A percentile compares a stretch with the other conserved stretches of the same genome.
These are phyloP conservation scores for Neomonachus schauinslandi DNA, from an alignment of 2,113 vertebrate genomes.

Conservation along the genomic window DNA sequence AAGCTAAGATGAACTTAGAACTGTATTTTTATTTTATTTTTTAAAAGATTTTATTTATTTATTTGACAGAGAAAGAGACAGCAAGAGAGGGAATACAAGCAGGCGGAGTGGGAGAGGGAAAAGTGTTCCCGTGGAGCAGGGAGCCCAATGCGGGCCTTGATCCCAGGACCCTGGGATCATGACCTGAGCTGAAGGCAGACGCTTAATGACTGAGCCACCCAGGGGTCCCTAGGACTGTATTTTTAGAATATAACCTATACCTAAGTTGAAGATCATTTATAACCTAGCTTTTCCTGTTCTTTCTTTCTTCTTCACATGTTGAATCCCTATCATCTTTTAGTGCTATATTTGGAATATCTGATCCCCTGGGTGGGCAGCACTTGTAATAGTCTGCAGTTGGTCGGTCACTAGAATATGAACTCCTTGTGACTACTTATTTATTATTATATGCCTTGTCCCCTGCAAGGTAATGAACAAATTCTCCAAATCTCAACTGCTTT, in stretches of 20 bases:
- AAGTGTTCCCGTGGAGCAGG: no score
- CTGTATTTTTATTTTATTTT: background rate
- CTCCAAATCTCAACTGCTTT: background rate
- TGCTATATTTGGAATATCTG: background rate
- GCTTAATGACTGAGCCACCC: no score
- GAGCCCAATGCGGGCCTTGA: no score
- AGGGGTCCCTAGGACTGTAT: background rate
- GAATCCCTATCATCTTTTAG: background rate
- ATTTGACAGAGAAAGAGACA: no score
- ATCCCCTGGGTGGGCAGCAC: background rate
- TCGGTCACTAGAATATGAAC: background rate
- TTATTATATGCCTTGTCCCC: background rate
- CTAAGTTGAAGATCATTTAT: constrained; percentile 1
- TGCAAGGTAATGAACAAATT: background rate
- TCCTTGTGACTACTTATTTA: background rate
- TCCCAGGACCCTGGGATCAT: no score
- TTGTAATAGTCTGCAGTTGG: background rate
- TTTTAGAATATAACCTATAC: background rate
- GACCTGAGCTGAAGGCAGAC: no score
- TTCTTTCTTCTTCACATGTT: background rate
- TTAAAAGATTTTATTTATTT: no score
- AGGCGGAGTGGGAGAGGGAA: no score
- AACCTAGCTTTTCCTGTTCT: background rate
- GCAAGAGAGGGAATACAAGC: no score
- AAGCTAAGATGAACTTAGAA: background rate